Base-by-base conservation (phyloP, 1,140 invertebrate species). In the Octopus bimaculoides region DNA sequence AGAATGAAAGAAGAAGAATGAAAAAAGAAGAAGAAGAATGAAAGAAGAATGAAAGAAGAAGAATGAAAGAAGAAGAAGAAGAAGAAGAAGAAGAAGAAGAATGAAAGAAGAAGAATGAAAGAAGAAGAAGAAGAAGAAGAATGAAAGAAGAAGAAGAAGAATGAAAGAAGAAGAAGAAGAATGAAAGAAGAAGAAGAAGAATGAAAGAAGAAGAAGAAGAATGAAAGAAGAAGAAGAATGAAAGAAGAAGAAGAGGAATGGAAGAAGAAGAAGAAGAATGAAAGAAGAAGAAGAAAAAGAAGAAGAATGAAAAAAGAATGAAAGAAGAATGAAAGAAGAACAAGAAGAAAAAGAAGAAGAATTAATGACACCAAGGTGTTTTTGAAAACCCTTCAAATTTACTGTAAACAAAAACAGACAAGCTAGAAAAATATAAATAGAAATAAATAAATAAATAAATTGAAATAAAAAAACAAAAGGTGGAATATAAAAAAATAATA, bases 211-310 rank as follows among this genome's bases (percentile, higher is more conserved):
- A 61, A 74, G 52, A 80, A 17, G 55, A 77, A 54, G 4, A 71
- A 6, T 12, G 54, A 78, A 7, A 53, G 79, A 54, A 14, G 41
- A n/a, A 61, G 41, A 66, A 54, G 52, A 52, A 52, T 20, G 26
- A 55, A 54, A 69, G 8, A 12, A 54, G 75, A 17, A 54, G 79
- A 20, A 81, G 61, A 79, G 3, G 79, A 61, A 81, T 12, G 61
- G 71, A 80, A 52, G 80, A 69, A 75, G 66, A 78, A 79, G 80
- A 4, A 80, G 75, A 78, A 20, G 80, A 26, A 80, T 61, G 78
- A 79, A 81, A 75, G 78, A 71, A 82, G 75, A 81, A 79, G 81
- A 61, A 81, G 79, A 80, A 66, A 80, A 79, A 80, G 75, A 80
- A 79, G 80, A 74, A 80, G 76, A 82, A 76, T 81, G 76, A 81